These are phyloP conservation scores for Rhea americana DNA, from an alignment of 2,113 vertebrate species.

Conservation along the genomic window DNA sequence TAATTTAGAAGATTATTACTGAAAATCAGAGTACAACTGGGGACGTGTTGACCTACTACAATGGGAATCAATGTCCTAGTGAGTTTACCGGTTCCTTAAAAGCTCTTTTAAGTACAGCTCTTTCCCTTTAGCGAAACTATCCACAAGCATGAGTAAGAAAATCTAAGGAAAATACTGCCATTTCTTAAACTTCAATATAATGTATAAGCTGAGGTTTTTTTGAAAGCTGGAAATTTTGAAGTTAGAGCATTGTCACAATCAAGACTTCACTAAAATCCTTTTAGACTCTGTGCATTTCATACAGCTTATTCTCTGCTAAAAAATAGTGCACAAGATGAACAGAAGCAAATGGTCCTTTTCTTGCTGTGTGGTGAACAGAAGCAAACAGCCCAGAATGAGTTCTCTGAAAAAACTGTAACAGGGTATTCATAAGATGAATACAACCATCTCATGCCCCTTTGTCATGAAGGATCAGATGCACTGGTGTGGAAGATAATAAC, in stretches of 20 bases:
- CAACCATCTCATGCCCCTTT: conserved; percentile 38
- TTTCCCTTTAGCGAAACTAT: background rate
- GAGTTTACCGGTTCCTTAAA: conserved; percentile 35
- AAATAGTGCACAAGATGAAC: background rate
- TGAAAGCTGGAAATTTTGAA: background rate
- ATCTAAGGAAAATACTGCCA: background rate
- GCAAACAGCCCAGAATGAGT: conserved; percentile 12
- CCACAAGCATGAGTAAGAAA: background rate
- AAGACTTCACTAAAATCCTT: conserved; percentile 29
- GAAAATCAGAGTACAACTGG: conserved; percentile 25
- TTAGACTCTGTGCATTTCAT: background rate
- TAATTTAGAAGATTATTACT: conserved; percentile 39
- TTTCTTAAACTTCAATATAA: background rate
- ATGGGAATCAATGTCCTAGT: background rate
- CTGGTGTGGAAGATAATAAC: conserved; percentile 29
- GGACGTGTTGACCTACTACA: conserved; percentile 16
- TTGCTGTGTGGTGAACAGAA: conserved; percentile 27
- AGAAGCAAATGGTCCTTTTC: conserved; percentile 53
- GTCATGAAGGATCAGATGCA: conserved; percentile 29
- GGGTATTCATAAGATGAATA: conserved; percentile 56
- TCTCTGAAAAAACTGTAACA: conserved; percentile 23
- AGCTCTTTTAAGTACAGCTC: conserved; percentile 19
- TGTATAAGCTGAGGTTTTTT: background rate
- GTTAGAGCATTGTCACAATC: background rate
- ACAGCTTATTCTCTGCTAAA: background rate